Evolutionary conservation across 2,888 invertebrate species (phyloP), one percentile per base, ranked within the genome.

Genomic region (Clitarchus hookeri): DNA sequence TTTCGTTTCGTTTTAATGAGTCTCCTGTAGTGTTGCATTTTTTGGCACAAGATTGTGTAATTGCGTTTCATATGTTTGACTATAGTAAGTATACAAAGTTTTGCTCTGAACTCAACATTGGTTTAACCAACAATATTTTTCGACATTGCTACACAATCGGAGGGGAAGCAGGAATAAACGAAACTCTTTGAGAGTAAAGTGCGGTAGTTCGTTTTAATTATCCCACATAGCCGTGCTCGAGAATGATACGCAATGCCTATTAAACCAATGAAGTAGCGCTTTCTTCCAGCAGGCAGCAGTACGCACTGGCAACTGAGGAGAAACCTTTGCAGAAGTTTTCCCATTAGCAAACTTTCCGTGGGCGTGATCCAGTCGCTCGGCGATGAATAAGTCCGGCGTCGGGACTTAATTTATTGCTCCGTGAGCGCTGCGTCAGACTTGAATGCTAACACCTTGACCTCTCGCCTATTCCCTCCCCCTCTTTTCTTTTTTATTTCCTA

Each of bases 381-480:
- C 65, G 65, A n/a, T 65, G 65, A 65, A 65, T 65, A 65, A 65
- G 65, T 23, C 65, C 23, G 23, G 65, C 48, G 48, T 48, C 48
- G 8, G 48, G 16, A 11, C n/a, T 65, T 12, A 65, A 65, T 65
- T 65, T 65, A 65, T 65, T 65, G 65, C 48, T 16, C 48, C 48
- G 48, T 16, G 48, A 11, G 48, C 48, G 12, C n/a, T 19, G 65
- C 48, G 16, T 48, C 48, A 48, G 48, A 16, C 48, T n/a, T 65
- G 19, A 65, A 65, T 65, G 65, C 65, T 65, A 65, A 65, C 65
- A n/a, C 65, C 65, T 65, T 65, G 65, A 65, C 65, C 65, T 65
- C 65, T 65, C 65, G 23, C 8, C 65, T n/a, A 65, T 8, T 23
- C 65, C 3, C 65, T n/a, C 65, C 65, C 65, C n/a, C 65, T 9